A percentile compares a stretch with the other conserved stretches of the same genome.
Evolutionary conservation across 2,113 vertebrate genomes (phyloP).

Genomic region (Sylvicapra grimmia): DNA sequence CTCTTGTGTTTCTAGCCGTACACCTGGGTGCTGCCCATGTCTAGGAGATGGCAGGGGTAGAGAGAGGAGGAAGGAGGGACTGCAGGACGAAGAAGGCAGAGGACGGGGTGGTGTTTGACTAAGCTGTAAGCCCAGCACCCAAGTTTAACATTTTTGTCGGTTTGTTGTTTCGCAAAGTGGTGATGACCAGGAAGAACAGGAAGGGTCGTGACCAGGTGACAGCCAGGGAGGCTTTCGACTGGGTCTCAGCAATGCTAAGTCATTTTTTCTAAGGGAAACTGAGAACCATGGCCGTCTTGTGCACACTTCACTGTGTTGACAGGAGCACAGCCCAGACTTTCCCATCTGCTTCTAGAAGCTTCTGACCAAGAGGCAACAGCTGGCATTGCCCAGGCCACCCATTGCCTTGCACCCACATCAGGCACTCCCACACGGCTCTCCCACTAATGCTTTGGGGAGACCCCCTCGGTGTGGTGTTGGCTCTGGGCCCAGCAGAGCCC

Average conservation of each 20-base stretch:
- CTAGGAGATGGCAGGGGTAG: background rate
- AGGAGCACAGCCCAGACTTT: background rate
- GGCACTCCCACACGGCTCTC: fast-evolving
- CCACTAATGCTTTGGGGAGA: background rate
- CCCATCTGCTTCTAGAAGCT: background rate
- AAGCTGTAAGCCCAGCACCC: background rate
- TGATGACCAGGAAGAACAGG: background rate
- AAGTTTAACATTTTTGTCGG: background rate
- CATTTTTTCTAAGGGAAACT: background rate
- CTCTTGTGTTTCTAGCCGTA: background rate
- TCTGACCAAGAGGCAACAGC: background rate
- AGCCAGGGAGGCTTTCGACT: background rate
- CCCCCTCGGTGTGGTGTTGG: background rate
- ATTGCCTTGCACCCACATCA: background rate
- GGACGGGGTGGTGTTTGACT: background rate
- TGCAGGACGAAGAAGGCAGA: background rate
- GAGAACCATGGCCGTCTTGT: background rate
- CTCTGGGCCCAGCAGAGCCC: background rate
- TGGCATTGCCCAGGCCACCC: background rate
- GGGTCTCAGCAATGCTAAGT: background rate
- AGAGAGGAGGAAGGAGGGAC: background rate
- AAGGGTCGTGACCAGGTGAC: background rate
- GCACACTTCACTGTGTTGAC: background rate
- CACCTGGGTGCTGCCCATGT: background rate
- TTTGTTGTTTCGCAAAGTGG: background rate